These are phyloP conservation scores for Dascillus cervinus DNA, from an alignment of 2,888 invertebrate genomes.

Conservation along the genomic window DNA sequence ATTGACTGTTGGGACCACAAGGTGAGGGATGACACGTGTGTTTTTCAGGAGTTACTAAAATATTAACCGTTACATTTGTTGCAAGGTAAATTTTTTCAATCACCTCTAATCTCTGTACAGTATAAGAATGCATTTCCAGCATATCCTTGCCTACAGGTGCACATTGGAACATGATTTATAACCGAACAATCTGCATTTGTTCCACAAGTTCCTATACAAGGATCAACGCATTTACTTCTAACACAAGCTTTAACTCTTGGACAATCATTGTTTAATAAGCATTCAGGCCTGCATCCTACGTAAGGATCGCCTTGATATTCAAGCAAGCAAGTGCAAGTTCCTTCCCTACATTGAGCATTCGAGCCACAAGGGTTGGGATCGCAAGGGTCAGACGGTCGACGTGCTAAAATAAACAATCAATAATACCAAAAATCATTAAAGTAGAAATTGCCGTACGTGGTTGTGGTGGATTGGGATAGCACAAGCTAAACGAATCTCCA, in stretches of 20 bases:
- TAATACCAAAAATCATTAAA: constrained; percentile 1
- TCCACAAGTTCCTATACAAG: constrained; percentile 47
- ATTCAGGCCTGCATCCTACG: constrained; percentile 44
- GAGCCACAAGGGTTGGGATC: constrained; percentile 59
- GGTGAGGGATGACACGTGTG: constrained; percentile 59
- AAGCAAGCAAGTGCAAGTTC: constrained; percentile 40
- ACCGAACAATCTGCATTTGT: constrained; percentile 45
- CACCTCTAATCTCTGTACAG: constrained; percentile 46
- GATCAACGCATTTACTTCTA: constrained; percentile 44
- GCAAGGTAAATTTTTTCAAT: constrained; percentile 7
- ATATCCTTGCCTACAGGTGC: constrained; percentile 29
- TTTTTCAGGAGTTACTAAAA: constrained; percentile 37
- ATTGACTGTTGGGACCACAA: constrained; percentile 67
- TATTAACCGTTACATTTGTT: constrained; percentile 6
- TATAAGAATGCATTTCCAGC: constrained; percentile 38
- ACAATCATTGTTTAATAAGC: constrained; percentile 43
- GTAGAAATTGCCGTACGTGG: constrained; percentile 17
- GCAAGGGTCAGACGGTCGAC: constrained; percentile 54
- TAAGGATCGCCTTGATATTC: constrained; percentile 43
- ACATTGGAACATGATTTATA: constrained; percentile 40
- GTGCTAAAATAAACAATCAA: not conserved
- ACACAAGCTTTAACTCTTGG: constrained; percentile 40
- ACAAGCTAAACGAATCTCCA: constrained; percentile 53
- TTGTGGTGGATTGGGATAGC: constrained; percentile 33
- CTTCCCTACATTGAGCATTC: constrained; percentile 58